Conservation (phyloP, 2,888 invertebrate species). For the Prenolepis imparis region DNA sequence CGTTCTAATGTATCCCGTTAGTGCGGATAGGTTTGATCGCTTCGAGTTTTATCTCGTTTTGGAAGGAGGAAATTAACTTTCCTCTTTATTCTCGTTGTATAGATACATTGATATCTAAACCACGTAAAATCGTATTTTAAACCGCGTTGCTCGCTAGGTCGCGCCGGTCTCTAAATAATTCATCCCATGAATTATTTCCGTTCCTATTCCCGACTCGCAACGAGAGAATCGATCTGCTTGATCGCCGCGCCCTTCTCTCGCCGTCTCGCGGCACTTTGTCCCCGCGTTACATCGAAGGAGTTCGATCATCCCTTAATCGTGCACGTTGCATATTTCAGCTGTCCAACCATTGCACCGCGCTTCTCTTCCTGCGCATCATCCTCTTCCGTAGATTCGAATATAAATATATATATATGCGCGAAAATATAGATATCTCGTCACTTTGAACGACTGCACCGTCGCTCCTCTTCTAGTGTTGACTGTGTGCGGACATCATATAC, state of each 20-base stretch:
- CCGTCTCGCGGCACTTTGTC: slow-evolving; percentile 13
- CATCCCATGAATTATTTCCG: slow-evolving; percentile 83
- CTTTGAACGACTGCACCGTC: background rate
- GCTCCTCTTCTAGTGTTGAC: background rate
- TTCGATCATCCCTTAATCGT: slow-evolving; percentile 38
- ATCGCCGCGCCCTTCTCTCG: slow-evolving; percentile 62
- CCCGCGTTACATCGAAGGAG: background rate
- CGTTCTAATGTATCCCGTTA: background rate
- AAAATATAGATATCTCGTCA: background rate
- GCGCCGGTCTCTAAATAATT: slow-evolving; percentile 81
- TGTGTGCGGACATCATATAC: background rate
- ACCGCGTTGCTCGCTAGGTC: slow-evolving; percentile 47
- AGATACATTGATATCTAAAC: slow-evolving; percentile 22
- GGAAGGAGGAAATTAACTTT: slow-evolving; percentile 22
- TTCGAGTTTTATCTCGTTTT: no score
- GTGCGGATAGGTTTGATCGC: background rate
- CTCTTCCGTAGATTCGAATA: background rate
- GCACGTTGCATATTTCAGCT: slow-evolving; percentile 15
- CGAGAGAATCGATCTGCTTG: slow-evolving; percentile 78
- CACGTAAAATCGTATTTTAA: slow-evolving; percentile 79
- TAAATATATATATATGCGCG: background rate
- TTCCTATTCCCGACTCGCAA: slow-evolving; percentile 71
- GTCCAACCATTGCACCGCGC: background rate
- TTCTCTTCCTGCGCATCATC: background rate
- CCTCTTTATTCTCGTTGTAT: background rate